A percentile compares a stretch with the other conserved stretches of the same genome.
Evolutionary conservation across 1,140 invertebrate species (phyloP).

Genomic region (Apis laboriosa): DNA sequence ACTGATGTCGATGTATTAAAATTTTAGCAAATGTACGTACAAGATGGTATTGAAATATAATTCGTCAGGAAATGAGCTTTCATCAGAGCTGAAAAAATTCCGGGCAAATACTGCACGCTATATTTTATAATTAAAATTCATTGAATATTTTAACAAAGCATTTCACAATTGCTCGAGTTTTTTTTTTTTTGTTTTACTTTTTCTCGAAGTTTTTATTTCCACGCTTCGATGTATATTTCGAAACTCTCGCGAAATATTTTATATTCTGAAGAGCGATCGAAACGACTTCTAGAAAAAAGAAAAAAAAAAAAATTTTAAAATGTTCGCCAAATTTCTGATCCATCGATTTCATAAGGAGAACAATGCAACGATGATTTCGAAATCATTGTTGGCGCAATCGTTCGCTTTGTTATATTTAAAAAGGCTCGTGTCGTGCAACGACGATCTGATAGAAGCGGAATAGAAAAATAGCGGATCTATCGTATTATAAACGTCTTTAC

Average conservation of each 20-base stretch:
- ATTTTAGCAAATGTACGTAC: no score
- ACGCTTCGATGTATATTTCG: no score
- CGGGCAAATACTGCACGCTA: conserved; percentile 41
- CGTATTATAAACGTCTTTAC: background rate
- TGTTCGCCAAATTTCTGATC: background rate
- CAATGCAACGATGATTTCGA: background rate
- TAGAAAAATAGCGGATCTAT: conserved; percentile 45
- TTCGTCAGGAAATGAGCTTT: background rate
- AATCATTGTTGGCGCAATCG: background rate
- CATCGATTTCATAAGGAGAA: background rate
- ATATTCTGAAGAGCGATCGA: no score
- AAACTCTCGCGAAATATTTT: no score
- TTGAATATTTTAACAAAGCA: background rate
- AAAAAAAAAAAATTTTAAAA: no score
- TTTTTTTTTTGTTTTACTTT: no score
- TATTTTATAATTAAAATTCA: conserved; percentile 1
- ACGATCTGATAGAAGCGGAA: conserved; percentile 7
- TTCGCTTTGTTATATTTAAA: conserved; percentile 16
- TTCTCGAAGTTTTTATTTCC: no score
- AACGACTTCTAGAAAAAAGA: no score
- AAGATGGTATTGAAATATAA: background rate
- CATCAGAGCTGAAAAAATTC: background rate
- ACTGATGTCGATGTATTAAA: no score
- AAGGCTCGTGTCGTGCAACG: background rate
- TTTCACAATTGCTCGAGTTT: no score